Evolutionary conservation across 2,888 invertebrate genomes (phyloP).

Genomic region (Perizoma flavofasciatum): DNA sequence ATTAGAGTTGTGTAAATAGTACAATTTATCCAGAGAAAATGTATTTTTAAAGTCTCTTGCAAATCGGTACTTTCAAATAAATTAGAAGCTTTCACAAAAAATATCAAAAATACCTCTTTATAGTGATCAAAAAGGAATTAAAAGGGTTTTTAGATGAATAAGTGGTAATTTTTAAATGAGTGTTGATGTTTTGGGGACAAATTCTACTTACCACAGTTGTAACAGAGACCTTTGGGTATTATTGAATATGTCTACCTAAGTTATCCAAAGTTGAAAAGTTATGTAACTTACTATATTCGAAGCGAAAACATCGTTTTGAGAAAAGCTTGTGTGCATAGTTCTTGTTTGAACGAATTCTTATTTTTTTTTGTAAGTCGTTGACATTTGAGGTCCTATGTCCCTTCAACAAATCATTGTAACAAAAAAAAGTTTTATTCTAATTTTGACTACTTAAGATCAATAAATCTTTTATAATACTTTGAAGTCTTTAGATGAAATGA

Average conservation of each 20-base stretch:
- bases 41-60: slow-evolving; percentile 44
- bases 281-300: neutral
- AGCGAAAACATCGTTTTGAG: slow-evolving; percentile 1
- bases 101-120: slow-evolving; percentile 80
- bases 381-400: slow-evolving; percentile 15
- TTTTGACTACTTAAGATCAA: too few species aligned
- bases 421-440: too few species aligned
- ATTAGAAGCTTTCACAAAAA: slow-evolving; percentile 63
- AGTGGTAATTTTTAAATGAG: slow-evolving; percentile 73
- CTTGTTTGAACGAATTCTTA: slow-evolving; percentile 12
- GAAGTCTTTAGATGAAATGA: too few species aligned
- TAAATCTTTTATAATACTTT: too few species aligned
- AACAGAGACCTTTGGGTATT: slow-evolving; percentile 23
- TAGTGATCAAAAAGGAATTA: slow-evolving; percentile 78
- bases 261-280: slow-evolving; percentile 61
- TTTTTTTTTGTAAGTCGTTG: slow-evolving; percentile 1
- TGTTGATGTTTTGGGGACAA: slow-evolving; percentile 76
- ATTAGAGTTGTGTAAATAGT: slow-evolving; percentile 71
- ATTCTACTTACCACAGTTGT: slow-evolving; percentile 70
- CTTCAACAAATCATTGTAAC: slow-evolving; percentile 12
- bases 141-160: slow-evolving; percentile 74
- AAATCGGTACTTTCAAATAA: slow-evolving; percentile 57
- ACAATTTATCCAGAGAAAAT: slow-evolving; percentile 57
- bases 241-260: slow-evolving; percentile 56
- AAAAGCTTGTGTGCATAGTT: slow-evolving; percentile 7